phyloP scores from a whole-genome alignment of 2,797 vertebrate genomes.

The Enteromius fasciolatus region DNA sequence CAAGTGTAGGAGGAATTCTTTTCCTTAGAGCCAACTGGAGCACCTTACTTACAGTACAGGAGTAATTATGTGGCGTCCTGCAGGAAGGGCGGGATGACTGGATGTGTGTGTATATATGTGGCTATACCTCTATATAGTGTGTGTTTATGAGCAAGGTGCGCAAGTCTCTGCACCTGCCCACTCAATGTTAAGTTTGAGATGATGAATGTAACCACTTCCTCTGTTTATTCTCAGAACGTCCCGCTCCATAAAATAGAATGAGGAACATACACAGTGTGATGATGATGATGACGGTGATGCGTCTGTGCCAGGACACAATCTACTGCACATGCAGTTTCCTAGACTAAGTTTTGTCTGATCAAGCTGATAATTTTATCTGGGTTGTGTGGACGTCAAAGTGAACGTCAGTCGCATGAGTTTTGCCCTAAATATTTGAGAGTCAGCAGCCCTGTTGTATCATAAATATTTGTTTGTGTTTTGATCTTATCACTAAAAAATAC shows the following conservation, averaged over 20 bases:
- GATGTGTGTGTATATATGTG: conserved; percentile 37
- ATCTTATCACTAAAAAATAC: neutral
- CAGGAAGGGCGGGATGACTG: conserved; percentile 54
- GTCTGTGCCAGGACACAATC: neutral
- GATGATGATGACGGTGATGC: neutral
- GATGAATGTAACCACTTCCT: conserved; percentile 39
- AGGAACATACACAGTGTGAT: neutral
- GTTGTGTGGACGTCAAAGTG: neutral
- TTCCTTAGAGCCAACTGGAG: conserved; percentile 32
- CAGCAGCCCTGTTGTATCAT: neutral
- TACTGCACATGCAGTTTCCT: conserved; percentile 7
- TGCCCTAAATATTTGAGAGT: neutral
- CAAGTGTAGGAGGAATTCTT: conserved; percentile 46
- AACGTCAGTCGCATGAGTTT: neutral
- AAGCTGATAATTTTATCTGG: neutral
- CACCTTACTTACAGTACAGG: conserved; percentile 48
- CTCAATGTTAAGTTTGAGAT: conserved; percentile 41
- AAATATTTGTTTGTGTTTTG: neutral
- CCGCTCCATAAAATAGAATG: neutral
- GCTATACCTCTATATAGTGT: conserved; percentile 22
- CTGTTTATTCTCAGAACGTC: conserved; percentile 18
- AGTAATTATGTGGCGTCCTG: conserved; percentile 54
- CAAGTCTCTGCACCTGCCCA: conserved; percentile 34
- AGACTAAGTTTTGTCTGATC: neutral
- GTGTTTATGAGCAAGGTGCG: conserved; percentile 36